Percentiles rank a stretch among this genome's conserved stretches.
These are phyloP conservation scores for Babylonia areolata DNA, from an alignment of 1,140 invertebrate genomes.

Conservation along the genomic window DNA sequence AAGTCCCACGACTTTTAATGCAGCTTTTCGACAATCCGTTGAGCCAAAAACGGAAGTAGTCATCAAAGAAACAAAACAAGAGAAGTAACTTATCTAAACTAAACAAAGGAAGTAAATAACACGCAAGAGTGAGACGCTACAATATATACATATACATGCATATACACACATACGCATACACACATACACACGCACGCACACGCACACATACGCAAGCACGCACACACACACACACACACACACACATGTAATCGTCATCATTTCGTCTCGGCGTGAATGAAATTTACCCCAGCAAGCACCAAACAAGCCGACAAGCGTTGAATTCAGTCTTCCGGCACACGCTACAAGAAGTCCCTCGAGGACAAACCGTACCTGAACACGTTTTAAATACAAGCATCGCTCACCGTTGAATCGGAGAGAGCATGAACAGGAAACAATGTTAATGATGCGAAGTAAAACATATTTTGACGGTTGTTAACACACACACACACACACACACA, in stretches of 20 bases:
- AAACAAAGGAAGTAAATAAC: neutral
- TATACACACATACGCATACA: neutral
- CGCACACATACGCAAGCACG: neutral
- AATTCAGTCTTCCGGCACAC: neutral
- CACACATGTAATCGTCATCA: neutral
- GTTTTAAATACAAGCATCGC: no score
- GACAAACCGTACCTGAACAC: no score
- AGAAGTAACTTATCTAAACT: no score
- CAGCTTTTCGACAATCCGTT: no score
- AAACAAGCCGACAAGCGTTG: neutral
- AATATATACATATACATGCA: neutral
- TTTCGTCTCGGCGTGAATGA: neutral
- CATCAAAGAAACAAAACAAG: no score
- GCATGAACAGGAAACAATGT: neutral
- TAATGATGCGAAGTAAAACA: no score
- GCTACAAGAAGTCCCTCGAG: neutral
- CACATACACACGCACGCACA: neutral
- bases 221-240: conserved; percentile 6
- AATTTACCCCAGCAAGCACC: neutral
- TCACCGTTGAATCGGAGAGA: neutral
- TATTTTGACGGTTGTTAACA: no score
- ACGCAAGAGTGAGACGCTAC: neutral
- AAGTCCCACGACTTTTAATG: no score
- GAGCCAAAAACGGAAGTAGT: no score
- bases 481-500: no score